Conservation (phyloP, 2,113 vertebrate genomes). For the Coptodon rendalli region DNA sequence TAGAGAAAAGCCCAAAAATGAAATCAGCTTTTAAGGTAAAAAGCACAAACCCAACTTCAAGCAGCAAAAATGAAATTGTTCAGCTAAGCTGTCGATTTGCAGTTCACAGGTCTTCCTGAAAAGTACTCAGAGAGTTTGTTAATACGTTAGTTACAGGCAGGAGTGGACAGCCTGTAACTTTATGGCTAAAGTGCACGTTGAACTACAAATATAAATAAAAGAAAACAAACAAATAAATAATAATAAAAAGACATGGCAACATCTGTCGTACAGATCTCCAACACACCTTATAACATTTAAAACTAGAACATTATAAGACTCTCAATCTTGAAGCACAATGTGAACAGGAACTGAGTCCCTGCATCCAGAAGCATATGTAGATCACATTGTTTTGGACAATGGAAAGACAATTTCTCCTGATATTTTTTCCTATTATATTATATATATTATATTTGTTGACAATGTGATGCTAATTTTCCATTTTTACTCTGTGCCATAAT, state of each 20-base stretch:
- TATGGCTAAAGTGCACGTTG: neutral
- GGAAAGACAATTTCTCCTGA: neutral
- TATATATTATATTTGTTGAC: neutral
- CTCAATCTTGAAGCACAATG: neutral
- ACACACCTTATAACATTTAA: neutral
- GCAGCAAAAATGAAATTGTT: neutral
- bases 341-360: neutral
- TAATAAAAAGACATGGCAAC: neutral
- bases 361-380: neutral
- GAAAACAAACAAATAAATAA: fast-evolving
- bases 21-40: neutral
- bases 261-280: neutral
- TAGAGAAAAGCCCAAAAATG: neutral
- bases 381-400: neutral
- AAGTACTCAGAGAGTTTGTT: neutral
- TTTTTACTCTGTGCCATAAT: neutral
- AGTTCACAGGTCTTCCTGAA: neutral
- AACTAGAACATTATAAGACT: neutral
- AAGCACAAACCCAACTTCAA: neutral
- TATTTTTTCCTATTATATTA: no score
- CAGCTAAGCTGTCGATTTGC: neutral
- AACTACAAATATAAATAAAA: neutral
- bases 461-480: neutral
- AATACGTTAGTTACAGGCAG: neutral
- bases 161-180: neutral